These are phyloP conservation scores for Acanthoscelides obtectus DNA, from an alignment of 2,888 invertebrate species.

Conservation along the genomic window DNA sequence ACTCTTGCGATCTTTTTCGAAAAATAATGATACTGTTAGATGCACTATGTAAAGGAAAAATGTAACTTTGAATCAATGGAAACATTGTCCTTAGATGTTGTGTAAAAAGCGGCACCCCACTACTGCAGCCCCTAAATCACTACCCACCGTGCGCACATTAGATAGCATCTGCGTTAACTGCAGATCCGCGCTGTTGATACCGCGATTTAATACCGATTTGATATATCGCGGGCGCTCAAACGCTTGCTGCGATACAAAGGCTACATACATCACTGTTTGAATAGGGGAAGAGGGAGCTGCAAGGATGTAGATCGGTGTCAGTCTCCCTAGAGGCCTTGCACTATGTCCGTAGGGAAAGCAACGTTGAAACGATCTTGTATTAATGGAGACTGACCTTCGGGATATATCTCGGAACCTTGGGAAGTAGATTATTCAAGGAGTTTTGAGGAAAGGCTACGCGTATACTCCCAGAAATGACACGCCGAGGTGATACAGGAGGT, in stretches of 20 bases:
- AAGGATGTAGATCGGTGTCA: background rate
- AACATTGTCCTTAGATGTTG: too few relatives aligned
- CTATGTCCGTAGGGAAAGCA: background rate
- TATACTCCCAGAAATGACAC: too few relatives aligned
- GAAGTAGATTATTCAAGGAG: too few relatives aligned
- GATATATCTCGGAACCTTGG: too few relatives aligned
- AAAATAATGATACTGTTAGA: too few relatives aligned
- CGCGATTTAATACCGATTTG: slow-evolving; percentile 42
- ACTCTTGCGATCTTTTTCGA: too few relatives aligned
- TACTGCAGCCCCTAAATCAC: slow-evolving; percentile 2
- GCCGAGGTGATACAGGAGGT: too few relatives aligned
- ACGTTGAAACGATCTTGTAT: background rate
- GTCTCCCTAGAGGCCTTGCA: background rate
- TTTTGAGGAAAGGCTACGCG: too few relatives aligned
- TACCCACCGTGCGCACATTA: slow-evolving; percentile 11
- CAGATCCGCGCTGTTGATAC: slow-evolving; percentile 42
- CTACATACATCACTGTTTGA: background rate
- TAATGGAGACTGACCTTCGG: too few relatives aligned
- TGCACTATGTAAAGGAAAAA: too few relatives aligned
- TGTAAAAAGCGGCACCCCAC: too few relatives aligned
- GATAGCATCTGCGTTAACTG: slow-evolving; percentile 48
- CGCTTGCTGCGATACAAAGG: background rate
- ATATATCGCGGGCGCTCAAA: slow-evolving; percentile 33
- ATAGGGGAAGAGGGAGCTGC: background rate
- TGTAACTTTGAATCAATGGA: too few relatives aligned